A percentile compares a stretch with the other conserved stretches of the same genome.
Evolutionary conservation across 2,113 vertebrate genomes (phyloP).

Genomic region (Ariopsis seemanni): DNA sequence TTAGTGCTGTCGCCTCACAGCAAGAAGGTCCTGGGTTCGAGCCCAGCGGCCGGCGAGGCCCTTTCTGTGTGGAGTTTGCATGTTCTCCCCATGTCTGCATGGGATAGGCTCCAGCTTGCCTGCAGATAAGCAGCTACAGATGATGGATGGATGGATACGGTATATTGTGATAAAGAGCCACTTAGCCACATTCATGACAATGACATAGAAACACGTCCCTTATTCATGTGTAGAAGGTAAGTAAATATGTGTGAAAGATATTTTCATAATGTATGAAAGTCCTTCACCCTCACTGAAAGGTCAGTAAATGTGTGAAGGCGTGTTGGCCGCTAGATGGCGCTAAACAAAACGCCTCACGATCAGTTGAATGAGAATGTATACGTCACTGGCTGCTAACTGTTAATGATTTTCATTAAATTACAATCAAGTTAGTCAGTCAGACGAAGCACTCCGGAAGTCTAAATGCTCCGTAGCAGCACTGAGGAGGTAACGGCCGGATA

Average conservation of each 20-base stretch:
- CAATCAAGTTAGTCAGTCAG: neutral
- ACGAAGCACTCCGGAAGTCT: too few species aligned
- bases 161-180: neutral
- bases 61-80: too few species aligned
- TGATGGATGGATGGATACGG: too few species aligned
- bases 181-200: neutral
- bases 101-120: too few species aligned
- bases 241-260: neutral
- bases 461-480: slow-evolving; percentile 30
- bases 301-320: neutral
- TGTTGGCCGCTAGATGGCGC: slow-evolving; percentile 7
- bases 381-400: neutral
- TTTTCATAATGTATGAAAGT: neutral
- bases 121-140: too few species aligned
- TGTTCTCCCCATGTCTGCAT: too few species aligned
- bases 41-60: too few species aligned
- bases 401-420: neutral
- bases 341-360: neutral
- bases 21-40: too few species aligned
- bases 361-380: neutral
- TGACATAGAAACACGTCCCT: neutral
- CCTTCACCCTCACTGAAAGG: too few species aligned
- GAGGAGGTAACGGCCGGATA: slow-evolving; percentile 16
- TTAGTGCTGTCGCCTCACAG: too few species aligned
- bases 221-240: neutral